Evolutionary conservation across 1,140 invertebrate species (phyloP), one percentile per base, ranked within the genome.

Genomic region (Cydia strobilella): DNA sequence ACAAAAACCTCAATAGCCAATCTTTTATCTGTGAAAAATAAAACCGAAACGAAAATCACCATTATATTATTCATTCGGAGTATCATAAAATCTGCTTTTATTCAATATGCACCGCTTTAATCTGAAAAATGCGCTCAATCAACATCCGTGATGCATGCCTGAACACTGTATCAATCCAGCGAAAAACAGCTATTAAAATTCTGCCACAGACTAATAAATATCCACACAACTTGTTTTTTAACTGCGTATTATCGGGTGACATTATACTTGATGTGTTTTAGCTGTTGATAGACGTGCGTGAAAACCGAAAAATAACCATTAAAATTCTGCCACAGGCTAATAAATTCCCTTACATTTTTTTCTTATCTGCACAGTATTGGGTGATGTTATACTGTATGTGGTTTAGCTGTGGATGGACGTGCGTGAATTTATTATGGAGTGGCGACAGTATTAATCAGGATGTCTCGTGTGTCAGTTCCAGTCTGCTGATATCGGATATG

Each of bases 391-490:
- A 59, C 6, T 59, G 54, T 6, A 3, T 23, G 5, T 10, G 2
- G 12, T 59, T 59, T 59, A 59, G 54, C 7, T 65, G 63, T 65
- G 63, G 27, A 10, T 35, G 18, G 3, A 35, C 63, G n/a, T 39
- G 65, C 23, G 65, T 69, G 31, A 69, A 35, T 69, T 15, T 69
- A 35, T 39, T 35, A 35, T 35, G 31, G 65, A 39, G 12, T 66
- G 65, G 65, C 27, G 65, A 69, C 65, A 69, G 27, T 35, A 42
- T 69, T 69, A 69, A 69, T 69, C 65, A 69, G 31, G 13, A 15
- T 69, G 65, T 69, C 65, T 69, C 27, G n/a, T 69, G 65, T 69
- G 65, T 69, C 65, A 35, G 27, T 69, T 69, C 27, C 65, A 39
- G 65, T 18, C 31, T 35, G 27, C 27, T 35, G 65, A 23, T 27